Evolutionary conservation across 2,888 invertebrate species (phyloP).

Genomic region (Platypus cylindrus): DNA sequence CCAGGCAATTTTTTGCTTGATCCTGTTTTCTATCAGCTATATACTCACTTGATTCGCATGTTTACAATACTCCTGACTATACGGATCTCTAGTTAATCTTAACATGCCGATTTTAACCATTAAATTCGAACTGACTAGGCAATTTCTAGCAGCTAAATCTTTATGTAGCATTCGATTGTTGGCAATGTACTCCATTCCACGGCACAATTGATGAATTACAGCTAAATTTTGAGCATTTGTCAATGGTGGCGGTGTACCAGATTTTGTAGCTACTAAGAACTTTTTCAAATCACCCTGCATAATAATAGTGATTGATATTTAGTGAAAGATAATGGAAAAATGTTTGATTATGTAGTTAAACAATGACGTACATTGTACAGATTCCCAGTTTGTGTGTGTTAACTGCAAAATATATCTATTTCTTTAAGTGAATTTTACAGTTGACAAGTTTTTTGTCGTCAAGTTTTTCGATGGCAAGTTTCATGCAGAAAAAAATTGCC

Average conservation of each 20-base stretch:
- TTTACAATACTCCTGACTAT: slow-evolving; percentile 81
- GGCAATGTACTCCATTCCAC: slow-evolving; percentile 69
- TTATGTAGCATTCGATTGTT: slow-evolving; percentile 70
- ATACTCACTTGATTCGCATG: slow-evolving; percentile 57
- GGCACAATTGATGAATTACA: slow-evolving; percentile 62
- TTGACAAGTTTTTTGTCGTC: too few relatives aligned
- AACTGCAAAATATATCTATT: too few relatives aligned
- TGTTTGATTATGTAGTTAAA: too few relatives aligned
- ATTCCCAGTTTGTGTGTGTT: too few relatives aligned
- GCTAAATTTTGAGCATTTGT: slow-evolving; percentile 53
- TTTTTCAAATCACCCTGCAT: slow-evolving; percentile 92
- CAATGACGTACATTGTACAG: too few relatives aligned
- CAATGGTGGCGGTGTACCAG: slow-evolving; percentile 44
- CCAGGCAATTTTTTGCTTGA: not conserved
- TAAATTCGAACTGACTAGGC: slow-evolving; percentile 71
- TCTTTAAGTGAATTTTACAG: too few relatives aligned
- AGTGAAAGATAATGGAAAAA: too few relatives aligned
- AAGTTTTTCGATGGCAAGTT: too few relatives aligned
- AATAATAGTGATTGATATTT: too few relatives aligned
- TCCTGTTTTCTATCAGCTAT: not conserved
- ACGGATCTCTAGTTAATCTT: slow-evolving; percentile 70
- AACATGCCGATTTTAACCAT: slow-evolving; percentile 74
- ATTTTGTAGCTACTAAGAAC: slow-evolving; percentile 61
- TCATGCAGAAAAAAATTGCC: too few relatives aligned
- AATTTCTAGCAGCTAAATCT: slow-evolving; percentile 86